These are phyloP conservation scores for Bombylius major DNA, from an alignment of 2,888 invertebrate genomes.

Conservation along the genomic window DNA sequence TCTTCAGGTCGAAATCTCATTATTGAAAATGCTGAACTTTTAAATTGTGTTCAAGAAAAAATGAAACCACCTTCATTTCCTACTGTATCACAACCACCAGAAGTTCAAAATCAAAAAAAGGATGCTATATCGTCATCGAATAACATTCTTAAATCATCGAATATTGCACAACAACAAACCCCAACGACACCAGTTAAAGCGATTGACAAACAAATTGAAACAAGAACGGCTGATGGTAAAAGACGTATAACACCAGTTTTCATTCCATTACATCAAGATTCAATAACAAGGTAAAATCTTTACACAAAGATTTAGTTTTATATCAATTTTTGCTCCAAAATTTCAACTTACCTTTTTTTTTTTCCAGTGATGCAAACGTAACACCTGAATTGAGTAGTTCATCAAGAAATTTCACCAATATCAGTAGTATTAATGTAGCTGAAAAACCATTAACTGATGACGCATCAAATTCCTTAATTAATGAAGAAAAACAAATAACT, in stretches of 20 bases:
- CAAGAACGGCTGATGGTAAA: slow-evolving; percentile 85
- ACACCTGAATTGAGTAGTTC: slow-evolving; percentile 18
- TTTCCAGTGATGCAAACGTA: slow-evolving; percentile 10
- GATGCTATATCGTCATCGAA: background rate
- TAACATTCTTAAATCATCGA: background rate
- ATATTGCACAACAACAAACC: background rate
- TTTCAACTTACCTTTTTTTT: background rate
- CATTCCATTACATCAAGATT: slow-evolving; percentile 58
- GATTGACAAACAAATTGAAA: slow-evolving; percentile 85
- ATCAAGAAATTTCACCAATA: slow-evolving; percentile 11
- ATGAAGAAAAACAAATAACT: slow-evolving; percentile 18
- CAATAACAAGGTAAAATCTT: slow-evolving; percentile 17
- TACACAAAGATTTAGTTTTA: background rate
- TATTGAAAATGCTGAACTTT: slow-evolving; percentile 54
- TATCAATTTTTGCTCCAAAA: background rate
- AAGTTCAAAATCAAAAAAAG: slow-evolving; percentile 5
- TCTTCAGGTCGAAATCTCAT: slow-evolving; percentile 44
- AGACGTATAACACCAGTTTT: slow-evolving; percentile 94
- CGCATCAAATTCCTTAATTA: slow-evolving; percentile 6
- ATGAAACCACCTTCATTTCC: slow-evolving; percentile 23
- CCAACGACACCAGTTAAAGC: slow-evolving; percentile 32
- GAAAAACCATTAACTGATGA: slow-evolving; percentile 9
- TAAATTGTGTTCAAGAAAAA: slow-evolving; percentile 26
- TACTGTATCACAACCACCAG: slow-evolving; percentile 10
- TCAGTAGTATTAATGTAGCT: background rate